Evolutionary conservation across 2,797 vertebrate species (phyloP), one percentile per base, ranked within the genome.

Genomic region (Spea hammondii): DNA sequence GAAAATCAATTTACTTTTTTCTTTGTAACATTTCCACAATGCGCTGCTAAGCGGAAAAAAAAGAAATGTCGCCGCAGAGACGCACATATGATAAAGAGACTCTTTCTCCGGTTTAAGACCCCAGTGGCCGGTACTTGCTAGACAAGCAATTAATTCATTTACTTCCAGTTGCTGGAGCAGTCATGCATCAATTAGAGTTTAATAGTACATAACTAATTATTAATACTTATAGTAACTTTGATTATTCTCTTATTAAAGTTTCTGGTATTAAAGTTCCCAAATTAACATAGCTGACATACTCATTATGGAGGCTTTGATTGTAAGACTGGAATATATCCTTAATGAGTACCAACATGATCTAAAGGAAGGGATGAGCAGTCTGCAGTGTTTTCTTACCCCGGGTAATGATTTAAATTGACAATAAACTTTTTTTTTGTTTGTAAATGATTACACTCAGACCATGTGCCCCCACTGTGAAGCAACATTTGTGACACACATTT

Each of bases 141-240:
- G 53, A 62, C 70, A 62, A 69, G 71, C 78, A 74, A 74, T 70
- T 74, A 74, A 74, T 79, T 71, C 70, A 79, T 79, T 79, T 69
- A 74, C 53, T 17, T 7, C 44, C 53, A 68, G 48, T 48, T 65
- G 62, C 65, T 45, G 64, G 44, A 73, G 71, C 77, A 69, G 48
- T 79, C 65, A 74, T 69, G 78, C 71, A 79, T 79, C 77, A 79
- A 71, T 71, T 77, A 70, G 9, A 48, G 32, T 74, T 74, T 74
- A 74, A 74, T 79, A 62, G 78, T 51, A 79, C 65, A 74, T 79
- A 62, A 79, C 54, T 73, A 74, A 79, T 79, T 69, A 79, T 69
- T 65, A 74, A 70, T 74, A 57, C 13, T 11, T 73, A 79, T 59
- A 50, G 12, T 8, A 44, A 47, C 55, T 68, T 74, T 62, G 12